phyloP scores from a whole-genome alignment of 1,140 invertebrate species.

The Cheumatopsyche charites region DNA sequence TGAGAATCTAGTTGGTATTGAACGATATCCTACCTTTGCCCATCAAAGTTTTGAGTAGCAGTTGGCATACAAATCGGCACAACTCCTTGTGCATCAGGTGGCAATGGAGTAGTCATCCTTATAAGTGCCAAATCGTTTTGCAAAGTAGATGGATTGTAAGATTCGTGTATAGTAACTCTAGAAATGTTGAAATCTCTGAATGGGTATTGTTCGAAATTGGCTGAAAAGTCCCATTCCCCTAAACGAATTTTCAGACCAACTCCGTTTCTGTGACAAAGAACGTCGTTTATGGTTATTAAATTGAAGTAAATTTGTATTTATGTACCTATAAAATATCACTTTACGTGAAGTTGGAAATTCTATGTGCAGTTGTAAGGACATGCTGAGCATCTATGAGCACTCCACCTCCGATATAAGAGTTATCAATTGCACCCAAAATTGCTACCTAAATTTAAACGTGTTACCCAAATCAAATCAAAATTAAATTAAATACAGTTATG shows the following conservation, averaged over 20 bases:
- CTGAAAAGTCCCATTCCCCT: conserved; percentile 72
- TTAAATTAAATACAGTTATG: too few species aligned
- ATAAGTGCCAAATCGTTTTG: conserved; percentile 74
- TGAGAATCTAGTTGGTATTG: too few species aligned
- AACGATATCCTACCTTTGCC: conserved; percentile 67
- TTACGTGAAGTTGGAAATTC: conserved; percentile 66
- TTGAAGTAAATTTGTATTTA: too few species aligned
- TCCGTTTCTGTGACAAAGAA: conserved; percentile 46
- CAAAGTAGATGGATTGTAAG: conserved; percentile 68
- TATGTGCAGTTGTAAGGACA: conserved; percentile 73
- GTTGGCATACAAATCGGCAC: conserved; percentile 72
- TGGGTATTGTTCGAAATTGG: conserved; percentile 64
- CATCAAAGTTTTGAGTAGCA: conserved; percentile 60
- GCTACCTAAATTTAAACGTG: conserved; percentile 51
- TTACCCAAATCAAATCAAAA: too few species aligned
- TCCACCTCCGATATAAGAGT: conserved; percentile 71
- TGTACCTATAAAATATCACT: too few species aligned
- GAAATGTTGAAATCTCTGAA: conserved; percentile 64
- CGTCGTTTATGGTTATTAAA: too few species aligned
- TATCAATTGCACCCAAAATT: conserved; percentile 58
- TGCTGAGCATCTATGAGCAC: conserved; percentile 68
- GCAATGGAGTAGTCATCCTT: conserved; percentile 63
- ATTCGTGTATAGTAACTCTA: conserved; percentile 67
- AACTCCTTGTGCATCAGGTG: conserved; percentile 66
- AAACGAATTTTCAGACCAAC: conserved; percentile 65